These are phyloP conservation scores for Drosophila multiciliata DNA, from an alignment of 2,888 invertebrate genomes.

Conservation along the genomic window DNA sequence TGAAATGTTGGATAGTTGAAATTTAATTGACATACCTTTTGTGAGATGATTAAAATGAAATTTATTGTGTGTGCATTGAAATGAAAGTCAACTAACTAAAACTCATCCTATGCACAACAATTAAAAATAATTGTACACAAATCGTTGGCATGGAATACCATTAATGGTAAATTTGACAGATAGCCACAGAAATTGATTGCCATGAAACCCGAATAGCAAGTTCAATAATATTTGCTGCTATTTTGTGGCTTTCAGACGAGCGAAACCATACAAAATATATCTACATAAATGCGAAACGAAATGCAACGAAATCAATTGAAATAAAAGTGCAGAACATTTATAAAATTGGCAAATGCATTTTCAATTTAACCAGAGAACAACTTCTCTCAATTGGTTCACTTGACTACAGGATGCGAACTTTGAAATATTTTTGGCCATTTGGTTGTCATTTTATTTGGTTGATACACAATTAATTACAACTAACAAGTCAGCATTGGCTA, in stretches of 20 bases:
- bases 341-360: conserved; percentile 61
- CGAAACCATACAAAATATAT: conserved; percentile 8
- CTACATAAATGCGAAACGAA: conserved; percentile 7
- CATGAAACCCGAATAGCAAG: conserved; percentile 59
- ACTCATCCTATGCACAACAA: background rate
- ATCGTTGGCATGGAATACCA: conserved; percentile 31
- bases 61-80: background rate
- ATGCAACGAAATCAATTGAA: conserved; percentile 39
- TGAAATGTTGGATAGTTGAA: background rate
- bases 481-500: background rate
- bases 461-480: conserved; percentile 52
- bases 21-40: background rate
- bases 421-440: conserved; percentile 30
- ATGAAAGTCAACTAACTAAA: conserved; percentile 20
- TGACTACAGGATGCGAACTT: conserved; percentile 18
- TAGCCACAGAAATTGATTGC: conserved; percentile 72
- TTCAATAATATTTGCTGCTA: conserved; percentile 46
- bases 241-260: conserved; percentile 43
- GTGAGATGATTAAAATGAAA: background rate
- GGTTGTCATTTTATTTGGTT: conserved; percentile 36
- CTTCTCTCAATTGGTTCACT: conserved; percentile 26
- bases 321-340: conserved; percentile 36
- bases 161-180: conserved; percentile 35
- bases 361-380: conserved; percentile 25
- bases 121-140: conserved; percentile 49